These are phyloP conservation scores for Schlechtendalia chinensis DNA, from an alignment of 1,140 invertebrate species.

Conservation along the genomic window DNA sequence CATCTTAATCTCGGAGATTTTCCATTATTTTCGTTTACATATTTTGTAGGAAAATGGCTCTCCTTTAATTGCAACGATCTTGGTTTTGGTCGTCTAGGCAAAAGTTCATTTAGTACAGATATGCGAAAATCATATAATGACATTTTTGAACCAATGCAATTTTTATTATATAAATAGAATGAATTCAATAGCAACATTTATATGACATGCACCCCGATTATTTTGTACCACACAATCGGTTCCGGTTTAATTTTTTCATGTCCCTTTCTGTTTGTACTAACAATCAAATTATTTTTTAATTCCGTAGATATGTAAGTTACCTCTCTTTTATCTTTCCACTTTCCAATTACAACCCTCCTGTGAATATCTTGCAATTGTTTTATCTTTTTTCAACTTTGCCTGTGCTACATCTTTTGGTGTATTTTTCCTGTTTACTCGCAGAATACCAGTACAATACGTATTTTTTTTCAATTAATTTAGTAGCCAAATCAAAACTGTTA, in stretches of 20 bases:
- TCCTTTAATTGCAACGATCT: too few species aligned
- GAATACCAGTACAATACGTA: constrained; percentile 2
- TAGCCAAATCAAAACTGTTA: constrained; percentile 34
- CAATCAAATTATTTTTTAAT: background rate
- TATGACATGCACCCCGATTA: too few species aligned
- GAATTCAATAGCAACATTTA: too few species aligned
- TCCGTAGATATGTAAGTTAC: too few species aligned
- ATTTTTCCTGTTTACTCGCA: background rate
- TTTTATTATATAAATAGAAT: too few species aligned
- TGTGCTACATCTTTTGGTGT: background rate
- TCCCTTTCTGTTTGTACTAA: background rate
- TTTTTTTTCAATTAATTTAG: constrained; percentile 17
- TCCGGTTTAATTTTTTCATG: constrained; percentile 1
- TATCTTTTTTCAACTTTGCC: background rate
- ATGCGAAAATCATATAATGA: too few species aligned
- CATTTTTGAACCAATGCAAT: too few species aligned
- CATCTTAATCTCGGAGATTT: too few species aligned
- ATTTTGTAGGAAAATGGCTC: too few species aligned
- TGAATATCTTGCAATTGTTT: background rate
- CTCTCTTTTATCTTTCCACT: constrained; percentile 13
- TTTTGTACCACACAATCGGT: background rate
- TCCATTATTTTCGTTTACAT: too few species aligned
- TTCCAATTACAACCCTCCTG: background rate
- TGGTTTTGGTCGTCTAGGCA: too few species aligned
- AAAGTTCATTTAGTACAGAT: too few species aligned